Percentiles rank a stretch among this genome's conserved stretches.
These are phyloP conservation scores for Chrysogorgia sp. DNA, from an alignment of 92 coral and sea anemone species.

Conservation along the genomic window DNA sequence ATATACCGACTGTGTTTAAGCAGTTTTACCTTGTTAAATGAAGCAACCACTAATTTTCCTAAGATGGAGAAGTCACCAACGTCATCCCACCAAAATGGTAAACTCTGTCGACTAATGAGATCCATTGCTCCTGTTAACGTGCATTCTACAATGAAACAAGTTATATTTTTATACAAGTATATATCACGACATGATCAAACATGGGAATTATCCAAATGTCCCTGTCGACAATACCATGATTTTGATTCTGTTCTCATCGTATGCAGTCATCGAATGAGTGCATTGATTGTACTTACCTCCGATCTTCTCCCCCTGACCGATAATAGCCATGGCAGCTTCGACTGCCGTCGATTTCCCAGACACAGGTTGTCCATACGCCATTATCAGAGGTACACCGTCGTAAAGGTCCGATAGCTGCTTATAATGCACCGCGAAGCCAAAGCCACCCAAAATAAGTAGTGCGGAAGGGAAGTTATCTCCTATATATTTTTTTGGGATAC, in stretches of 20 bases:
- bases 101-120: slow-evolving; percentile 1
- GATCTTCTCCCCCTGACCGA: slow-evolving; percentile 11
- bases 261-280: too few relatives aligned
- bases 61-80: slow-evolving; percentile 30
- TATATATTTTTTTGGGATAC: slow-evolving; percentile 14
- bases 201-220: not conserved
- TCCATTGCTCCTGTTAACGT: slow-evolving; percentile 17
- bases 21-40: slow-evolving; percentile 46
- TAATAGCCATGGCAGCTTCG: slow-evolving; percentile 24
- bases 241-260: too few relatives aligned
- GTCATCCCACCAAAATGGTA: slow-evolving; percentile 44
- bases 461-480: slow-evolving; percentile 52
- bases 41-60: slow-evolving; percentile 39
- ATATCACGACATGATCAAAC: not conserved
- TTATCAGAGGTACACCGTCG: slow-evolving; percentile 38
- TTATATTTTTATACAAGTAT: not conserved
- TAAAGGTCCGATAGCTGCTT: slow-evolving; percentile 26
- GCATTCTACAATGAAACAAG: slow-evolving; percentile 23
- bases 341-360: slow-evolving; percentile 52
- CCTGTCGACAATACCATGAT: too few relatives aligned
- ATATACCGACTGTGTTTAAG: too few relatives aligned
- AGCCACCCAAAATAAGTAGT: slow-evolving; percentile 48
- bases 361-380: slow-evolving; percentile 60
- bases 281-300: too few relatives aligned
- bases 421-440: slow-evolving; percentile 47